Evolutionary conservation across 1,140 invertebrate species (phyloP).

Genomic region (Drosophila sproati): DNA sequence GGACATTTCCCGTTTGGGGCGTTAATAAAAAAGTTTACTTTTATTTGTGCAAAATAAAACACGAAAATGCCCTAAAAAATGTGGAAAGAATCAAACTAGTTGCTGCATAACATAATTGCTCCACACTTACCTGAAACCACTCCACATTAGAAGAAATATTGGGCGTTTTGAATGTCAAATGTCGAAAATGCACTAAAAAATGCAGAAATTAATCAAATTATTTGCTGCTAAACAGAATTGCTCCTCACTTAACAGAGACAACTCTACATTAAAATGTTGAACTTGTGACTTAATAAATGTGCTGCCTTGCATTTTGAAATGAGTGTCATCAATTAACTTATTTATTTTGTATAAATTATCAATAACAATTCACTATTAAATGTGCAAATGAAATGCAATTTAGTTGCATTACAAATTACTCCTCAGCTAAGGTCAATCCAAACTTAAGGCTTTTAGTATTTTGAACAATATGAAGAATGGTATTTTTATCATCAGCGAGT

Average conservation of each 20-base stretch:
- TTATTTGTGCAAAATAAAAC: not conserved
- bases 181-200: not conserved
- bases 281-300: too few relatives aligned
- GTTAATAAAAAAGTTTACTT: not conserved
- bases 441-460: not conserved
- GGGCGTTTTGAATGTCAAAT: not conserved
- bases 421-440: not conserved
- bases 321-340: too few relatives aligned
- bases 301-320: too few relatives aligned
- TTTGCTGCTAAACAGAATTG: not conserved
- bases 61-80: not conserved
- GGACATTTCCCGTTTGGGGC: conserved; percentile 36
- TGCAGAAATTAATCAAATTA: not conserved
- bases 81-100: not conserved
- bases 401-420: not conserved
- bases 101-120: conserved; percentile 8
- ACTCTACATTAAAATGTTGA: too few relatives aligned
- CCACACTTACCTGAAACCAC: conserved; percentile 4
- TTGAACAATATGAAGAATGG: not conserved
- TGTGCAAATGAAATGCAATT: not conserved
- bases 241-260: conserved; percentile 14
- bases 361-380: too few relatives aligned
- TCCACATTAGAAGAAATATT: not conserved
- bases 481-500: not conserved
- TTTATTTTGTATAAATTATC: too few relatives aligned